phyloP scores from a whole-genome alignment of 1,140 invertebrate species.

The Drosophila ercepeae region DNA sequence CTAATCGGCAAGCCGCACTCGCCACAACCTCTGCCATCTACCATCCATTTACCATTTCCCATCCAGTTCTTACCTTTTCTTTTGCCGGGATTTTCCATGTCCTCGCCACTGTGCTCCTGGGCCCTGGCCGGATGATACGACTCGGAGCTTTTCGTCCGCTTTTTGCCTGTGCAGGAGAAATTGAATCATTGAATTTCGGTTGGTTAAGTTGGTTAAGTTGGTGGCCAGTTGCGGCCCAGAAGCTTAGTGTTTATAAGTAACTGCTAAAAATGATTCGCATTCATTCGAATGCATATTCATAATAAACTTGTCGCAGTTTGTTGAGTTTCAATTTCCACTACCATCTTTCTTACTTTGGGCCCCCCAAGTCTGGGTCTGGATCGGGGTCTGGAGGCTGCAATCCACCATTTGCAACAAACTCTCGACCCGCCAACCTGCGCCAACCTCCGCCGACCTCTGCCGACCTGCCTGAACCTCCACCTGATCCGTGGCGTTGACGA shows the following conservation, averaged over 20 bases:
- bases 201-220: constrained; percentile 50
- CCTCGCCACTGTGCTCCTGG: constrained; percentile 75
- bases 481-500: constrained; percentile 73
- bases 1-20: constrained; percentile 68
- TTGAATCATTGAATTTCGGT: constrained; percentile 52
- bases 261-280: constrained; percentile 33
- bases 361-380: constrained; percentile 7
- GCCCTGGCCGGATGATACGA: constrained; percentile 76
- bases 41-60: not conserved
- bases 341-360: constrained; percentile 18
- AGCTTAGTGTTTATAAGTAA: constrained; percentile 38
- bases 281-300: constrained; percentile 67
- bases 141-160: constrained; percentile 81
- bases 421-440: not conserved
- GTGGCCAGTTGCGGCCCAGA: not conserved
- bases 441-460: constrained; percentile 39
- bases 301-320: constrained; percentile 53
- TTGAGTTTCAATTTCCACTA: constrained; percentile 51
- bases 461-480: constrained; percentile 28
- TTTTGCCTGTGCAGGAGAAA: constrained; percentile 66
- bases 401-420: not conserved
- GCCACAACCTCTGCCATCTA: constrained; percentile 1
- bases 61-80: constrained; percentile 77
- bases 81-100: constrained; percentile 79
- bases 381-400: not conserved